A percentile compares a stretch with the other conserved stretches of the same genome.
Conservation (phyloP, 2,888 invertebrate species). For the Idaea straminata region DNA sequence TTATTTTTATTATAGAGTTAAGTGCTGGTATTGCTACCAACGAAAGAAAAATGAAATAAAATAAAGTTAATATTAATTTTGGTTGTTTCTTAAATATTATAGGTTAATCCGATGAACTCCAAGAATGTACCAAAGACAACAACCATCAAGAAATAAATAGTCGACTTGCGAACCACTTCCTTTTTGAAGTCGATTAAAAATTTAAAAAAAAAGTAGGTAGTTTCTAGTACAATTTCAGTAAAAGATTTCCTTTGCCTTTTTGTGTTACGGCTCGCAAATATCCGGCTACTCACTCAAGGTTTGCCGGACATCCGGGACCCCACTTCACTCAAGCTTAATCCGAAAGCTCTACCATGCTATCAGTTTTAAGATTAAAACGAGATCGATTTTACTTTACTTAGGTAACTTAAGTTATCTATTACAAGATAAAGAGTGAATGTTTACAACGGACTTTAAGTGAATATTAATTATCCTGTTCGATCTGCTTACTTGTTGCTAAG, state of each 20-base stretch:
- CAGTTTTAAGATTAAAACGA: neutral
- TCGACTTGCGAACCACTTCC: no score
- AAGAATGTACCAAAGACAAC: no score
- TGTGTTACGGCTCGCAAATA: neutral
- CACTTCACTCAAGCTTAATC: neutral
- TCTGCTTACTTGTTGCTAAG: neutral
- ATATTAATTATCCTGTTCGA: neutral
- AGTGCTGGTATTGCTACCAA: no score
- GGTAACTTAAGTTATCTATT: neutral
- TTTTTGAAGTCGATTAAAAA: neutral
- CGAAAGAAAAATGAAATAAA: no score
- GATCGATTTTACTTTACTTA: constrained; percentile 1
- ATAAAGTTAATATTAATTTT: no score
- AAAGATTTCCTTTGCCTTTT: constrained; percentile 1
- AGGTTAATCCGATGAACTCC: no score
- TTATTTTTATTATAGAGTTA: no score
- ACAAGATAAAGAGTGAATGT: neutral
- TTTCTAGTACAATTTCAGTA: neutral
- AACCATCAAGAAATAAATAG: no score
- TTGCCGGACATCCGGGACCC: neutral
- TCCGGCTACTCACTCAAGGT: neutral
- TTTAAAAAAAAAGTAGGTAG: neutral
- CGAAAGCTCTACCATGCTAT: neutral
- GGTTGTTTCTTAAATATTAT: no score
- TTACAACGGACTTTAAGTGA: neutral